Base-by-base conservation (phyloP, 2,797 vertebrate genomes). In the Platyrinchus mystaceus region DNA sequence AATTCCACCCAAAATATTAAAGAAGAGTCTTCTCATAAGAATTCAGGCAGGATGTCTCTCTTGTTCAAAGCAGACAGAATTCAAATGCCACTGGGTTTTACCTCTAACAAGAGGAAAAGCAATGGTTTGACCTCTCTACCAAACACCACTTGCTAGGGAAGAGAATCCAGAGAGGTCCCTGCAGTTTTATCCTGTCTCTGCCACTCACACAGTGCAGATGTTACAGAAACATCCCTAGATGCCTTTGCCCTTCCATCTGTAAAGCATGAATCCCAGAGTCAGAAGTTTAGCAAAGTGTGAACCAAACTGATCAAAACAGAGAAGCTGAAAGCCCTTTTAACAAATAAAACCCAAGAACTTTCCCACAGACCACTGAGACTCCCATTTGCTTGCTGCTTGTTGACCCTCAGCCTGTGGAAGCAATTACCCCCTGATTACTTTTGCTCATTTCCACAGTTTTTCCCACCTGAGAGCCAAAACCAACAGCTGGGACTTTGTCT, bases 381-480 rank as follows among this genome's bases (percentile, higher is more conserved):
- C 69, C 22, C 37, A 68, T 36, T 22, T 75, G 36, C 60, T 87
- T 74, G 32, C 64, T 87, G 6, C 64, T 62, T 46, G 7, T 4
- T 78, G 19, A 7, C 63, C 59, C 44, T 79, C 30, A 79, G 17
- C 14, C 50, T n/a, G 63, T 88, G 73, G 66, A 92, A 81, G 23
- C 59, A 89, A 68, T 84, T 81, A 90, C 17, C 30, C 12, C 69
- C 28, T 34, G 12, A 84, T 63, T 91, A 59, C 44, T 76, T 91
- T 24, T 84, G 50, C 59, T 91, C 7, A 1, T 78, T 91, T 59
- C 44, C 47, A 79, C 17, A 9, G 1, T 32, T 81, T 44, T 79
- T 85, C 44, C 55, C 82, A 95, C 75, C 81, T 70, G 74, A 90
- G 59, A 68, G 49, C 7, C 70, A 77, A 53, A 75, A 46, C 16